Conservation (phyloP, 2,113 vertebrate genomes). For the Peromyscus polionotus region DNA sequence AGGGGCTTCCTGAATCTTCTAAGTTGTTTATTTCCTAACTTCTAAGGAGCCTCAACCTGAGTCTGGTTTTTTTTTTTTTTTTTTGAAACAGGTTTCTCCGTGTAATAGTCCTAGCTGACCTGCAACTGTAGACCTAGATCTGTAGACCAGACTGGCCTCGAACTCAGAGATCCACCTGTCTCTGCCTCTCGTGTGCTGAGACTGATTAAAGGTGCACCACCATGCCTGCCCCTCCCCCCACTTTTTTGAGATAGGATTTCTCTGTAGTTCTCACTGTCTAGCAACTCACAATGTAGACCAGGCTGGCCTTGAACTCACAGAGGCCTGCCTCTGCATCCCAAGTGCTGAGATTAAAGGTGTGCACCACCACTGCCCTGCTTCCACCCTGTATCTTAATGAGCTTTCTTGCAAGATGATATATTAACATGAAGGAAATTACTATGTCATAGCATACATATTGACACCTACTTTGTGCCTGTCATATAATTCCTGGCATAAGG, state of each 20-base stretch:
- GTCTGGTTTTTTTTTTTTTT: neutral
- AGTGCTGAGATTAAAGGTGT: neutral
- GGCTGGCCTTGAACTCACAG: neutral
- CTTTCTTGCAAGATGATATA: neutral
- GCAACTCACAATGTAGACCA: neutral
- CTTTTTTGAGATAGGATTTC: neutral
- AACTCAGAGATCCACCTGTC: neutral
- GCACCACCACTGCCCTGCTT: neutral
- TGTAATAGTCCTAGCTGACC: neutral
- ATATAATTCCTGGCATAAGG: conserved; percentile 25
- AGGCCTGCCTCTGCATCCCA: neutral
- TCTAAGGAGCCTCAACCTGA: neutral
- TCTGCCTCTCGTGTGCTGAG: neutral
- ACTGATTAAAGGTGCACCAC: neutral
- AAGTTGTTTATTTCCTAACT: neutral
- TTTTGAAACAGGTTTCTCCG: neutral
- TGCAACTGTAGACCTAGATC: neutral
- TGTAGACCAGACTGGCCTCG: neutral
- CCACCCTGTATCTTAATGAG: neutral
- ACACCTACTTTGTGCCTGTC: conserved; percentile 7
- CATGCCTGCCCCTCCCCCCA: neutral
- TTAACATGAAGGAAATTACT: neutral
- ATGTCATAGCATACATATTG: neutral
- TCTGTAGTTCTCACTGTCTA: neutral
- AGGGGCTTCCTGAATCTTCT: neutral